These are phyloP conservation scores for Phylloscopus collybita DNA, from an alignment of 2,797 vertebrate genomes.

Conservation along the genomic window DNA sequence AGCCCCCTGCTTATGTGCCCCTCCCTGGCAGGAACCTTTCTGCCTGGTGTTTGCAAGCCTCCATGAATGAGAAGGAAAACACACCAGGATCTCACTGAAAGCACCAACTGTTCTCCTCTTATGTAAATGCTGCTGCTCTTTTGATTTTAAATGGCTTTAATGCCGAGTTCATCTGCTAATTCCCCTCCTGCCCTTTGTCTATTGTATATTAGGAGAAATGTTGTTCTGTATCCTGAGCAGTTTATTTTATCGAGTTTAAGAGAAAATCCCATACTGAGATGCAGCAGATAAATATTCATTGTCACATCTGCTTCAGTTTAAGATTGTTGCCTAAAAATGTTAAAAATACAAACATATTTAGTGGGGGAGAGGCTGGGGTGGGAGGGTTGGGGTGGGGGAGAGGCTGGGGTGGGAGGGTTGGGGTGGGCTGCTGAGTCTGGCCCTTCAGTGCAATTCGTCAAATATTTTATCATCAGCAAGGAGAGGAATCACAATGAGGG, in stretches of 20 bases:
- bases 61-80: not conserved
- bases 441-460: not conserved
- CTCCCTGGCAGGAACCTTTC: not conserved
- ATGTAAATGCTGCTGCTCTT: constrained; percentile 69
- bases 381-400: constrained; percentile 6
- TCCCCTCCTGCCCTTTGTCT: constrained; percentile 60
- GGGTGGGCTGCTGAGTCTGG: not conserved
- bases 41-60: not conserved
- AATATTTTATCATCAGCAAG: constrained; percentile 10
- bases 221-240: constrained; percentile 69
- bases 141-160: constrained; percentile 68
- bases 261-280: constrained; percentile 74
- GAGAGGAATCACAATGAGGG: constrained; percentile 23
- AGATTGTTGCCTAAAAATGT: constrained; percentile 72
- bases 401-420: no score
- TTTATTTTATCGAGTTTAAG: constrained; percentile 73
- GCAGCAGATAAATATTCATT: constrained; percentile 76
- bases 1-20: not conserved
- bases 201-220: constrained; percentile 67
- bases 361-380: constrained; percentile 16
- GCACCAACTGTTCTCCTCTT: constrained; percentile 51
- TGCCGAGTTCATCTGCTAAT: constrained; percentile 66
- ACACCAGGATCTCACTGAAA: constrained; percentile 22
- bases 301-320: constrained; percentile 75
- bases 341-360: constrained; percentile 73